phyloP scores from a whole-genome alignment of 2,888 invertebrate genomes.

The Saturnia pavonia region DNA sequence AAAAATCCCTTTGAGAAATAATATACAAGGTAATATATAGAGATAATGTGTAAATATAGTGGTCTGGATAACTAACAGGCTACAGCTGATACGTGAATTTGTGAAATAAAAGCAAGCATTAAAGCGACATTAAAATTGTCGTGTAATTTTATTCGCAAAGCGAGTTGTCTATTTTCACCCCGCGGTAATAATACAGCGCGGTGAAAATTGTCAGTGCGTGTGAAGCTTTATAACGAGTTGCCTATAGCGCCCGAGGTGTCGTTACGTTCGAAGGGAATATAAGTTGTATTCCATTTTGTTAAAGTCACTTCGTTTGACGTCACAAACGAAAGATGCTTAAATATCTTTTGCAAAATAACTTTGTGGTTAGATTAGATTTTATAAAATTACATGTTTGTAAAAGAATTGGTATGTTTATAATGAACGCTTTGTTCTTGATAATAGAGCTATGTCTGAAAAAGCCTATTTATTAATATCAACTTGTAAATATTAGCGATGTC shows the following conservation, averaged over 20 bases:
- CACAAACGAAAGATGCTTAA: neutral
- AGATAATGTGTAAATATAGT: too few relatives aligned
- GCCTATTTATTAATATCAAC: too few relatives aligned
- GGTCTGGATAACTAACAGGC: too few relatives aligned
- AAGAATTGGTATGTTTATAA: neutral
- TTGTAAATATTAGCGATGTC: too few relatives aligned
- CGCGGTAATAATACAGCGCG: neutral
- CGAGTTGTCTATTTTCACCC: neutral
- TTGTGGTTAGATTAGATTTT: neutral
- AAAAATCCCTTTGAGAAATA: too few relatives aligned
- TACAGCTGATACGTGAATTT: too few relatives aligned
- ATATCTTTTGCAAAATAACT: neutral
- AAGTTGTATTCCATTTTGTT: neutral
- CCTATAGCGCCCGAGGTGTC: neutral
- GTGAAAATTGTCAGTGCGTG: neutral
- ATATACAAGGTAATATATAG: too few relatives aligned
- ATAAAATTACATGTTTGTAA: neutral
- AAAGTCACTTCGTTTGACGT: neutral
- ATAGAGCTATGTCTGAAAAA: too few relatives aligned
- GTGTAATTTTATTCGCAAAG: neutral
- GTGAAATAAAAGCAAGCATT: too few relatives aligned
- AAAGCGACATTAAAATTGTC: neutral
- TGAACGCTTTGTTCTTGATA: neutral
- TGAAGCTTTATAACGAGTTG: neutral
- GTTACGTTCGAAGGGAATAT: neutral